Evolutionary conservation across 2,888 invertebrate species (phyloP), one percentile per base, ranked within the genome.

Genomic region (Cryptus viduatorius): DNA sequence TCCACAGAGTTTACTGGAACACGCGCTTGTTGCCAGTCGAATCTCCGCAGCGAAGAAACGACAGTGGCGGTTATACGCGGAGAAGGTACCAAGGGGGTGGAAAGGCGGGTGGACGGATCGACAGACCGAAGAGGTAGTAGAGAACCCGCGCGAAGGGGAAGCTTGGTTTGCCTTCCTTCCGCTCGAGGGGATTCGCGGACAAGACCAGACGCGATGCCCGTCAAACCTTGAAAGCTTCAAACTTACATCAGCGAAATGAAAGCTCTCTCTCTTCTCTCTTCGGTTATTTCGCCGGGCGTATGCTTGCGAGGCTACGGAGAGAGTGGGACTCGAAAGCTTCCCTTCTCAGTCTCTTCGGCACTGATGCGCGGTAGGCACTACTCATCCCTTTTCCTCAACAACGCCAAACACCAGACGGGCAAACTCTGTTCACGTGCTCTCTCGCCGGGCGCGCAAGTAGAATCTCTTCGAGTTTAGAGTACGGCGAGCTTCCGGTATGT

Each of bases 231-330:
- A 87, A 90, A 90, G 89, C 89, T 90, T 92, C 91, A 91, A 92
- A 91, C 90, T 92, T 90, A 88, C 90, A 90, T 91, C 90, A 91
- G 90, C 88, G 89, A 91, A 92, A 92, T 92, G 91, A 91, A 90
- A 91, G 90, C 89, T 85, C 77, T 84, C 83, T 71, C 78, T 64
- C 69, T 61, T 71, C 68, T 80, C 76, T 73, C 68, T 80, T 73
- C 59, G 69, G 19, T 24, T 75, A 50, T 31, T 75, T 86, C 73
- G 14, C 59, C 29, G 29, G 59, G 29, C 29, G 59, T 29, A 12
- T 24, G 29, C 56, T 14, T 24, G 29, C 4, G 59, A 29, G 29
- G 24, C 16, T 53, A n/a, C 16, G 53, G 53, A 7, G 53, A 53
- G 53, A 53, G n/a, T 4, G n/a, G 16, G 14, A 3, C 46, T 48